phyloP scores from a whole-genome alignment of 2,113 vertebrate species.

The Cromileptes altivelis region DNA sequence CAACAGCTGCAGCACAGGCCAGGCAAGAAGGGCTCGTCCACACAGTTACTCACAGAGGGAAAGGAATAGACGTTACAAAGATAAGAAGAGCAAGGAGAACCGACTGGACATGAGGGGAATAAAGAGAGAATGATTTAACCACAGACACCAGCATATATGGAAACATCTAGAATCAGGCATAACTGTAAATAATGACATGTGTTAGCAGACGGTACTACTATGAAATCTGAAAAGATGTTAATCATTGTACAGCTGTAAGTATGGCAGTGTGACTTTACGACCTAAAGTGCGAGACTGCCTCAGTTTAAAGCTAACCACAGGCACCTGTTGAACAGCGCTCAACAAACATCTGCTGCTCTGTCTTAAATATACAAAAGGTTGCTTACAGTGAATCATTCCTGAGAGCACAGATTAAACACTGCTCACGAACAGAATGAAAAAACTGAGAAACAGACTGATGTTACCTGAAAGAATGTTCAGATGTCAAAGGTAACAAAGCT shows the following conservation, averaged over 20 bases:
- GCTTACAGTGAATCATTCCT: background rate
- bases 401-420: background rate
- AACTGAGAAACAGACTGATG: background rate
- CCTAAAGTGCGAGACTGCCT: background rate
- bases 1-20: constrained; percentile 81
- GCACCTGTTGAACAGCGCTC: background rate
- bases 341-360: background rate
- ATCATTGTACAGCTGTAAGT: background rate
- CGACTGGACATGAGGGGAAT: constrained; percentile 92
- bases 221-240: background rate
- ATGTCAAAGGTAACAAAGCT: background rate
- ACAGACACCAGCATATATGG: constrained; percentile 58
- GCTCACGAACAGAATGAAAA: background rate
- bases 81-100: constrained; percentile 95
- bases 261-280: background rate
- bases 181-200: background rate
- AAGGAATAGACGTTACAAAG: constrained; percentile 95
- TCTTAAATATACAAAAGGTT: background rate
- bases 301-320: background rate
- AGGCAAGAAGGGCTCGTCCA: constrained; percentile 81
- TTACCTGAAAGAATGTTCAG: background rate
- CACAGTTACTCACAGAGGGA: constrained; percentile 96
- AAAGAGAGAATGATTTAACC: constrained; percentile 86
- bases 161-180: constrained; percentile 20
- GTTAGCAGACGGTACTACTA: background rate